Percentiles rank a stretch among this genome's conserved stretches.
Conservation (phyloP, 2,888 invertebrate genomes). For the Lepidochrysops patricia region DNA sequence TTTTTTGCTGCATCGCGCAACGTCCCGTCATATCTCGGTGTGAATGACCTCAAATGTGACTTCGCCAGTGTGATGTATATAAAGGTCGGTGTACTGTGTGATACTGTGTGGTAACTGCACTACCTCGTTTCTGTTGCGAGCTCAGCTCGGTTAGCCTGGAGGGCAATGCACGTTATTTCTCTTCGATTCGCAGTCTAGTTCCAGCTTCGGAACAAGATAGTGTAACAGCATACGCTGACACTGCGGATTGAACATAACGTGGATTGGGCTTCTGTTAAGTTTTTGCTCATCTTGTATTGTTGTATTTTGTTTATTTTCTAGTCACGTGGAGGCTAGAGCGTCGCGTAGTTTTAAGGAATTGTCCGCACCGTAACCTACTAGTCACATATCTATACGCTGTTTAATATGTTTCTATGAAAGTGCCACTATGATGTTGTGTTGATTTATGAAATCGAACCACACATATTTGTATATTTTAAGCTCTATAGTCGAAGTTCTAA, state of each 20-base stretch:
- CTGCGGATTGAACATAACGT: too few relatives aligned
- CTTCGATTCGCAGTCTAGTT: too few relatives aligned
- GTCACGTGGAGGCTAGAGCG: conserved; percentile 47
- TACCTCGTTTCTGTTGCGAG: conserved; percentile 64
- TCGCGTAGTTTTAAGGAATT: conserved; percentile 35
- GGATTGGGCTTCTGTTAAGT: not conserved
- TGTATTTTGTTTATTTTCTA: conserved; percentile 45
- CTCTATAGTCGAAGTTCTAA: not conserved
- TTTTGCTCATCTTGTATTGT: conserved; percentile 49
- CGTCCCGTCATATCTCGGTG: too few relatives aligned
- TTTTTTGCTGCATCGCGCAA: too few relatives aligned
- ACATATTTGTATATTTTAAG: not conserved
- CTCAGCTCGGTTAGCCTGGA: conserved; percentile 48
- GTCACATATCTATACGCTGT: conserved; percentile 51
- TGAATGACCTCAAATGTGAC: too few relatives aligned
- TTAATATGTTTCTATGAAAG: conserved; percentile 37
- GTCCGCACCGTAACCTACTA: conserved; percentile 43
- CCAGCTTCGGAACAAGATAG: too few relatives aligned
- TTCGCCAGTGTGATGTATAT: conserved; percentile 69
- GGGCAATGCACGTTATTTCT: too few relatives aligned
- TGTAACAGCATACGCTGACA: too few relatives aligned
- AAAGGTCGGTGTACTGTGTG: conserved; percentile 46
- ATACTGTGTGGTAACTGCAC: conserved; percentile 71
- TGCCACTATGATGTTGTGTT: not conserved
- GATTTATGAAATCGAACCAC: not conserved